Evolutionary conservation across 64 coral and sea anemone genomes (phyloP).

Genomic region (Anthopleura sola): DNA sequence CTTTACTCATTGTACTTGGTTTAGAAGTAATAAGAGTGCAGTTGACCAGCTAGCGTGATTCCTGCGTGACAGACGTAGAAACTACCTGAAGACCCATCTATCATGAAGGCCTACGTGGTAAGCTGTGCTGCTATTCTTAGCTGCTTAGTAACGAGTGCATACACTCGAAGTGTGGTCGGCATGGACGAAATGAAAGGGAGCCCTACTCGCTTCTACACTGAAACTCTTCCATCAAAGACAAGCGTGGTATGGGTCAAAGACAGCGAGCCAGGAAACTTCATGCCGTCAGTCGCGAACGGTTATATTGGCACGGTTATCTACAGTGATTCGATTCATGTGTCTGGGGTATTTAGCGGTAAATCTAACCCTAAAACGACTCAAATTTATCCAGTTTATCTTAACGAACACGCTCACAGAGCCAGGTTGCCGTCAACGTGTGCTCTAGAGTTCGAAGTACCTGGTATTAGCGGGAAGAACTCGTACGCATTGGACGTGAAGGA

Average conservation of each 20-base stretch:
- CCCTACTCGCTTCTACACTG: constrained; percentile 35
- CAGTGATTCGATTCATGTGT: constrained; percentile 50
- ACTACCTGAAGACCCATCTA: not conserved
- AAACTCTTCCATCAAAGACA: constrained; percentile 36
- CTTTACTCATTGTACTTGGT: no score
- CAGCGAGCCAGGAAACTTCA: constrained; percentile 38
- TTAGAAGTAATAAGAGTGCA: no score
- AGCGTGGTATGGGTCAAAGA: constrained; percentile 38
- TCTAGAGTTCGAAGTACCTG: constrained; percentile 31
- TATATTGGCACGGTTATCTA: constrained; percentile 66
- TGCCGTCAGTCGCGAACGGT: constrained; percentile 61
- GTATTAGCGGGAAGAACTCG: constrained; percentile 35
- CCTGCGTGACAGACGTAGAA: not conserved
- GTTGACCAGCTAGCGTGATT: not conserved
- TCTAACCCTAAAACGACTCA: constrained; percentile 37
- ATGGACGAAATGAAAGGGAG: constrained; percentile 17
- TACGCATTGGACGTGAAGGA: constrained; percentile 50
- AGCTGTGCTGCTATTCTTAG: not conserved
- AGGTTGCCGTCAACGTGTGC: constrained; percentile 35
- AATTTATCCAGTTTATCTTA: constrained; percentile 52
- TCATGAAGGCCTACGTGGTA: not conserved
- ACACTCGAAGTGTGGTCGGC: not conserved
- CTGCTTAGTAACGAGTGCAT: not conserved
- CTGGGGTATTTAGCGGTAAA: constrained; percentile 55
- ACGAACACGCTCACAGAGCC: constrained; percentile 54